Base-by-base conservation (phyloP, 2,113 vertebrate species). In the Sceloporus tristichus region DNA sequence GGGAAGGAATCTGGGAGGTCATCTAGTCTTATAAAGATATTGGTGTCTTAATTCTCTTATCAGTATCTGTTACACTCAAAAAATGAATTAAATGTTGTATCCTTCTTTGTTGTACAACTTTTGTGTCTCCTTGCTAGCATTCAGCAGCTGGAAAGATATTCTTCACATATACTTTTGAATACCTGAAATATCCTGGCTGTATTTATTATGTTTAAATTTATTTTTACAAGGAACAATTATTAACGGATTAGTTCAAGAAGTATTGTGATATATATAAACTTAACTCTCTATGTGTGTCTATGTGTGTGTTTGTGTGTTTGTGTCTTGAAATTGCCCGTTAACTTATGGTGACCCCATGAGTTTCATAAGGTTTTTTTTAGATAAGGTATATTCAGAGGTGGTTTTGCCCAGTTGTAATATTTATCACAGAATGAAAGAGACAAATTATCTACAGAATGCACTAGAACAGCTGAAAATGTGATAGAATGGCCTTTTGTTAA, bases 1-100 rank as follows among this genome's bases (percentile, higher is more conserved):
- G 59, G 59, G 13, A 62, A 62, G 59, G 11, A 62, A 16, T 62
- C 59, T 62, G 59, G 59, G 59, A 62, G 13, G 59, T 62, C 13
- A 18, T 62, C 59, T 62, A 62, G n/a, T 79, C 68, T 4, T 34
- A 40, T 66, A 13, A 38, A 27, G 18, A 16, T 29, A 29, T 53
- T 27, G 93, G n/a, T 29, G 29, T 88, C 88, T 90, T 91, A 65
- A 91, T 91, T 88, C 68, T 38, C 23, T 34, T 16, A 18, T 62
- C 59, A 62, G 18, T 62, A 62, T 62, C 59, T 62, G 11, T 18
- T 62, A 62, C 59, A 62, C 18, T 62, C 59, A 62, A 14, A 62
- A 62, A 16, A 62, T 16, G 11, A 62, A 62, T 62, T 18, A 14
- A 62, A 3, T 14, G 16, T 62, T 62, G 13, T 16, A 34, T 0